A percentile compares a stretch with the other conserved stretches of the same genome.
Conservation (phyloP, 2,113 vertebrate species). For the Oryzias javanicus region DNA sequence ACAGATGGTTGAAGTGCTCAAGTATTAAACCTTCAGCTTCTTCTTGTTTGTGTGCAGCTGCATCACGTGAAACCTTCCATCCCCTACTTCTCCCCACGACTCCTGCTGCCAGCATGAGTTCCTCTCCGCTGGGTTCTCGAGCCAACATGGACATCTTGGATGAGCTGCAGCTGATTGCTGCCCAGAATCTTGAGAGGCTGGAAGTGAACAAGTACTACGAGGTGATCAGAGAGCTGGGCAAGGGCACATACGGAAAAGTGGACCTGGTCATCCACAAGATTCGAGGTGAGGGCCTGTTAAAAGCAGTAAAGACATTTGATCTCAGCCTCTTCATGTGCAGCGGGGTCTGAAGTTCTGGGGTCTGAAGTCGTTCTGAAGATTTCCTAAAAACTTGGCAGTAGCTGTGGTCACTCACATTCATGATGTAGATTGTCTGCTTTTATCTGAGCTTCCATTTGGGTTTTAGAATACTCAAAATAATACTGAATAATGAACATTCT, state of each 20-base stretch:
- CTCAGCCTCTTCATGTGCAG: no score
- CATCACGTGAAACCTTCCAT: slow-evolving; percentile 15
- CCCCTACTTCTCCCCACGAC: neutral
- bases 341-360: no score
- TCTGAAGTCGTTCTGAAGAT: no score
- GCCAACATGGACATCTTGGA: slow-evolving; percentile 80
- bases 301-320: no score
- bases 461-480: no score
- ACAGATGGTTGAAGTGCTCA: no score
- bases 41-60: slow-evolving; percentile 52
- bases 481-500: no score
- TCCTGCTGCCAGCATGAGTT: slow-evolving; percentile 69
- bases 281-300: slow-evolving; percentile 66
- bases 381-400: no score
- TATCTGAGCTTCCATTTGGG: no score
- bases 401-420: no score
- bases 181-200: slow-evolving; percentile 77
- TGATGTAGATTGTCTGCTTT: no score
- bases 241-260: slow-evolving; percentile 82
- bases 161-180: slow-evolving; percentile 78
- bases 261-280: slow-evolving; percentile 81
- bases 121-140: slow-evolving; percentile 75
- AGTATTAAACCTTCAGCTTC: neutral
- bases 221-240: slow-evolving; percentile 80
- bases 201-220: slow-evolving; percentile 81